Evolutionary conservation across 2,888 invertebrate species (phyloP), one percentile per base, ranked within the genome.

Genomic region (Magallana nippona): DNA sequence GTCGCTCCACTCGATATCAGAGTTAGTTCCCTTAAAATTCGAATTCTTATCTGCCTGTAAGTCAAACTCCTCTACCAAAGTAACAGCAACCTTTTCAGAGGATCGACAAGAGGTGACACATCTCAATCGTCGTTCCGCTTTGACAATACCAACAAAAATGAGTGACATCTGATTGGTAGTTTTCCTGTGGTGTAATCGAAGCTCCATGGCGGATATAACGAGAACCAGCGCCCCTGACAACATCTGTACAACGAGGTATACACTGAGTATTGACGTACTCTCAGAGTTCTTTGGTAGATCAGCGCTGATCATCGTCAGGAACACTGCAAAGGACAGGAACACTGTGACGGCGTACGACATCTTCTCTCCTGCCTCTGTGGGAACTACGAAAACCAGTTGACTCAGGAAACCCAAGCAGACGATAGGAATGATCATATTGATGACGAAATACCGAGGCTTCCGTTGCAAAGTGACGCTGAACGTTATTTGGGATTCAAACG

Each of bases 241-340:
- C 17, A 81, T 44, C 55, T 83, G 83, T 55, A 81, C 55, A 32
- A 83, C 44, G 15, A 81, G 55, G 60, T 81, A 81, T 0, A 63
- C 15, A 57, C 78, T 71, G 17, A 86, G 44, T n/a, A 79, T 32
- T 1, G 84, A 81, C 5, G 56, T 71, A 58, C 55, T 55, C 17
- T 83, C 83, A 1, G 86, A 86, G 13, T 77, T 86, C 19, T 62
- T 78, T 2, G 86, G 86, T 13, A 71, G 15, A 27, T 71, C 27
- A 15, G 71, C 32, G 15, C 32, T 71, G 32, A 71, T 71, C 27
- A 55, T 84, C 81, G 60, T 62, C 27, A 62, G 79, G 78, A 27
- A 58, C 81, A 86, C 86, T 11, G 83, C 83, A 84, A 83, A 86
- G 19, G 86, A 83, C 3, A 84, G 62, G n/a, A 86, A 84, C 10